Percentiles rank a stretch among this genome's conserved stretches.
Evolutionary conservation across 1,140 invertebrate species (phyloP).

Genomic region (Ips typographus): DNA sequence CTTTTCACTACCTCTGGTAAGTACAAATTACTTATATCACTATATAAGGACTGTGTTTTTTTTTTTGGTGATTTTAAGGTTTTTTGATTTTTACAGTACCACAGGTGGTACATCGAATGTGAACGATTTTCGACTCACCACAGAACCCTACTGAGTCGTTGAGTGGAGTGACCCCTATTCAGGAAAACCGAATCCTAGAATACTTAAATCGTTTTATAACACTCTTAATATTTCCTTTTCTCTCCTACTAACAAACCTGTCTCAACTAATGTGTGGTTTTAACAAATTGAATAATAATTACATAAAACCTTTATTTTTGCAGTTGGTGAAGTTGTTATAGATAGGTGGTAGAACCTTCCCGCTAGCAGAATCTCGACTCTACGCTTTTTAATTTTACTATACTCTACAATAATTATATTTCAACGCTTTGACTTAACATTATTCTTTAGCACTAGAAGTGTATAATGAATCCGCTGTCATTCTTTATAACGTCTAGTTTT

Average conservation of each 20-base stretch:
- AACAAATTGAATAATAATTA: too few relatives aligned
- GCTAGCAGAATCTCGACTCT: slow-evolving; percentile 28
- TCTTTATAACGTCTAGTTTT: background rate
- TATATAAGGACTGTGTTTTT: too few relatives aligned
- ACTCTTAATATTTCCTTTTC: slow-evolving; percentile 10
- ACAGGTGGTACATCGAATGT: slow-evolving; percentile 40
- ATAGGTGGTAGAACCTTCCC: slow-evolving; percentile 45
- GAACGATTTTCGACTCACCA: slow-evolving; percentile 37
- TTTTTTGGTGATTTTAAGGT: slow-evolving; percentile 2
- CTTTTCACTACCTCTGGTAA: too few relatives aligned
- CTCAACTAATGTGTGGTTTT: background rate
- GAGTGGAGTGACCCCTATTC: slow-evolving; percentile 36
- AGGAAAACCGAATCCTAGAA: slow-evolving; percentile 12
- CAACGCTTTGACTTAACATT: background rate
- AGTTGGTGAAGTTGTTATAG: slow-evolving; percentile 50
- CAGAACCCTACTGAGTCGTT: slow-evolving; percentile 35
- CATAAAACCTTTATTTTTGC: slow-evolving; percentile 43
- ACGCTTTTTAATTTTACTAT: slow-evolving; percentile 27
- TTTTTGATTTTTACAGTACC: slow-evolving; percentile 48
- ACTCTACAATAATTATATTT: background rate
- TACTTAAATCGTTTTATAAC: slow-evolving; percentile 10
- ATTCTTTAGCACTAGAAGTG: slow-evolving; percentile 34
- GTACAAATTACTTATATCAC: too few relatives aligned
- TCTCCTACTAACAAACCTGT: slow-evolving; percentile 10
- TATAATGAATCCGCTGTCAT: slow-evolving; percentile 19